Base-by-base conservation (phyloP, 2,797 vertebrate genomes). In the Phoeniculus purpureus region DNA sequence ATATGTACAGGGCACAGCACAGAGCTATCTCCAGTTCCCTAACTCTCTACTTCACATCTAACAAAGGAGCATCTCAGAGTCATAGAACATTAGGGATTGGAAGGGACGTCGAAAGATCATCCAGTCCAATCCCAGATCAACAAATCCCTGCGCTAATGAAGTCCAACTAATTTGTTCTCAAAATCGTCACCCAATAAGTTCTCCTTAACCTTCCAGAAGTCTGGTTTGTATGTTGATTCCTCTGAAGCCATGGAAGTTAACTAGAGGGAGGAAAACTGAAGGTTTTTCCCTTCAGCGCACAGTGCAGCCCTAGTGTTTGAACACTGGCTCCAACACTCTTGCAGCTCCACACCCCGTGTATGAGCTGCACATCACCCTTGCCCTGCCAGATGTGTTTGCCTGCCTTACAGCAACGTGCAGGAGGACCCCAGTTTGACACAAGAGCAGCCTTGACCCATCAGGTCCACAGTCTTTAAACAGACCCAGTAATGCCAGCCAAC, bases 291-390 rank as follows among this genome's bases (percentile, higher is more conserved):
- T 72, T 74, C 22, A 37, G 18, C 18, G 26, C 51, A 47, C 11
- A 60, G 40, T n/a, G 9, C n/a, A 80, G 29, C 4, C 29, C 18
- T 19, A 16, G 31, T 12, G 64, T 68, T 51, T 47, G 32, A 65
- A 34, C 19, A 12, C 9, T 4, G 37, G 12, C 10, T 40, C 62
- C 40, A 37, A 47, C 11, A 20, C 26, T 74, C 29, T 25, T 52
- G 43, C n/a, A 66, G 51, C 10, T 71, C 37, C n/a, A 25, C 3
- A 70, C 6, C 13, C 21, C 11, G 6, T 37, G 26, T 50, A n/a
- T n/a, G n/a, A 26, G 14, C 2, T 48, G 26, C 8, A 34, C 3
- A 12, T 10, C 40, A 48, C 15, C 3, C 12, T 5, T 14, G 1
- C 15, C 19, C 6, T 12, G 29, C 12, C 22, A 10, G 48, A 31